Evolutionary conservation across 2,888 invertebrate species (phyloP).

Genomic region (Catocala nupta): DNA sequence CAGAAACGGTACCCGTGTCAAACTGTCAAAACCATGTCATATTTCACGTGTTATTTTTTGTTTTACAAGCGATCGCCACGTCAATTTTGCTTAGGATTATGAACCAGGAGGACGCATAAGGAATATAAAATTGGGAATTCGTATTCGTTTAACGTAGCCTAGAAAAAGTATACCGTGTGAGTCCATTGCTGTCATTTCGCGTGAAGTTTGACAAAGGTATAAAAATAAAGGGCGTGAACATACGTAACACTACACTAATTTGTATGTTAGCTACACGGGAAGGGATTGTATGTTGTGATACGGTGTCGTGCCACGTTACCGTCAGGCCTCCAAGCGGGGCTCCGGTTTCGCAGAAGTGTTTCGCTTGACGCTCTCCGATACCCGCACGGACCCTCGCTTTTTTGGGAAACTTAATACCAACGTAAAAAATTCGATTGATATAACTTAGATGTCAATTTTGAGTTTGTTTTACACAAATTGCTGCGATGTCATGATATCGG

Average conservation of each 20-base stretch:
- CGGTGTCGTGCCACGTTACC: constrained; percentile 72
- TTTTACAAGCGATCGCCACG: constrained; percentile 64
- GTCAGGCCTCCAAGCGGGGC: constrained; percentile 61
- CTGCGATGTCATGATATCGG: too few species aligned
- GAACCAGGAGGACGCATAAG: constrained; percentile 48
- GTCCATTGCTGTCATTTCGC: constrained; percentile 67
- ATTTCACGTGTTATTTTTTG: constrained; percentile 74
- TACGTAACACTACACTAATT: constrained; percentile 79
- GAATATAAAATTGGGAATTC: constrained; percentile 48
- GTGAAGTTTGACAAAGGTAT: constrained; percentile 71
- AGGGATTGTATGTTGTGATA: constrained; percentile 83
- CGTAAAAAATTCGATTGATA: constrained; percentile 27
- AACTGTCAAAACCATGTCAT: constrained; percentile 83
- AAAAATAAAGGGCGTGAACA: constrained; percentile 77
- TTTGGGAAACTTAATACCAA: constrained; percentile 54
- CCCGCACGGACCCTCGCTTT: constrained; percentile 61
- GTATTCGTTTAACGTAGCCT: constrained; percentile 36
- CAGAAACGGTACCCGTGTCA: constrained; percentile 81
- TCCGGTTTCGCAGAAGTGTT: constrained; percentile 85
- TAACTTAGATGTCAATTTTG: background rate
- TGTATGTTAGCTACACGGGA: constrained; percentile 78
- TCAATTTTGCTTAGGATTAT: constrained; percentile 70
- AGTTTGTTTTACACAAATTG: too few species aligned
- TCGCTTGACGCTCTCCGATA: constrained; percentile 77
- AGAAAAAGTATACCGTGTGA: constrained; percentile 47